Evolutionary conservation across 2,888 invertebrate genomes (phyloP).

Genomic region (Scaptomyza polygonia): DNA sequence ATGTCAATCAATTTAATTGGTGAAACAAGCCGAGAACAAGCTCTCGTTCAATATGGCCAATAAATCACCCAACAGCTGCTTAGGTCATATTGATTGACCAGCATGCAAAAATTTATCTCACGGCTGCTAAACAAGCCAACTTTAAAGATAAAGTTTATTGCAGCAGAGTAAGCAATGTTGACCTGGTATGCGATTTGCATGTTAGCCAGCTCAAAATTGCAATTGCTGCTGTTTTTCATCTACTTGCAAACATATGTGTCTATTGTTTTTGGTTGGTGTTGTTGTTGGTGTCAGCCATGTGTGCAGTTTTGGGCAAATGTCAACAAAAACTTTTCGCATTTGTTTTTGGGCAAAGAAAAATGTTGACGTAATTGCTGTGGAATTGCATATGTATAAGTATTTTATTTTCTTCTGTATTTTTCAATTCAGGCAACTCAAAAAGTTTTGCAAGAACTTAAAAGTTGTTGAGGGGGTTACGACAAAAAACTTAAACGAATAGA

Average conservation of each 20-base stretch:
- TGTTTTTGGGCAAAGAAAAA: conserved; percentile 47
- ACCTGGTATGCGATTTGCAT: conserved; percentile 80
- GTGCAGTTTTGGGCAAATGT: conserved; percentile 71
- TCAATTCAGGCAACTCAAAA: conserved; percentile 21
- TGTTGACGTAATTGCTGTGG: conserved; percentile 75
- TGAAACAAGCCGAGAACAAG: conserved; percentile 62
- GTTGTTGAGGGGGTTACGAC: conserved; percentile 2
- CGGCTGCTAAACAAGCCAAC: conserved; percentile 57
- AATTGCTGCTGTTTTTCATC: conserved; percentile 46
- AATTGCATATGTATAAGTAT: conserved; percentile 62
- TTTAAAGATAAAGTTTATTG: conserved; percentile 76
- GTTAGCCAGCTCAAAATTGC: conserved; percentile 67
- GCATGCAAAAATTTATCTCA: conserved; percentile 64
- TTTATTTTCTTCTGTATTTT: not conserved
- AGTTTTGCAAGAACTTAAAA: conserved; percentile 20
- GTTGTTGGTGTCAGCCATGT: conserved; percentile 22
- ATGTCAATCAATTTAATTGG: conserved; percentile 81
- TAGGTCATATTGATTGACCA: conserved; percentile 64
- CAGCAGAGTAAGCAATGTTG: conserved; percentile 48
- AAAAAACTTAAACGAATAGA: conserved; percentile 3
- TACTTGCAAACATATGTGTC: conserved; percentile 5
- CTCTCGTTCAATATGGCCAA: conserved; percentile 56
- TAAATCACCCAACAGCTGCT: conserved; percentile 72
- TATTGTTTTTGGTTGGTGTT: conserved; percentile 14
- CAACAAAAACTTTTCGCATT: conserved; percentile 69